Base-by-base conservation (phyloP, 2,797 vertebrate species). In the Propithecus perrieri region DNA sequence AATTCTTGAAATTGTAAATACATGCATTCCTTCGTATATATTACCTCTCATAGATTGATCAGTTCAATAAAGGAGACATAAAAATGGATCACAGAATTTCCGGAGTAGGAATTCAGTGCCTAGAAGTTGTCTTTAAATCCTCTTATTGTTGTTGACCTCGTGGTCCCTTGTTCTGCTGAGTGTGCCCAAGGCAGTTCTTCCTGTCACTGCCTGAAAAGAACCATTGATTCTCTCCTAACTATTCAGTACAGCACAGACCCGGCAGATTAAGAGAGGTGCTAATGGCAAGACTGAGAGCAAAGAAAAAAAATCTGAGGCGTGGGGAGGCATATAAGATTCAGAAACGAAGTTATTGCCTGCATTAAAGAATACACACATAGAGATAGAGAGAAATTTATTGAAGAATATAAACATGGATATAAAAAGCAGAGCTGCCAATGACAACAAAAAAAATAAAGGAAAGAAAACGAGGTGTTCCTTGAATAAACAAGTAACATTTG, bases 401-500 rank as follows among this genome's bases (percentile, higher is more conserved):
- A 97, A 79, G 94, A 50, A 57, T 85, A 67, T 94, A 91, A 91
- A 96, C 95, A 85, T 72, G 90, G n/a, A 28, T 30, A 85, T 93
- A 95, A 89, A 97, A 97, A 90, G 26, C 41, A 10, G 57, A 94
- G 14, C 69, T 88, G 61, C 41, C 89, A 93, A 79, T 85, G 72
- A 95, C 59, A 94, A 92, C 78, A 65, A 93, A 28, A 50, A 48
- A 90, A 14, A 46, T 61, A 95, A 96, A 92, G 30, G 1, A 50
- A 67, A 93, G 67, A 93, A 91, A 96, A 53, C 0, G 7, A 81
- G 61, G 74, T 95, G 63, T 95, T 92, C 55, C 86, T 97, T 92
- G 92, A 96, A 97, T 95, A 97, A 96, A 93, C 90, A 94, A 96
- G 69, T 92, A 89, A 95, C 96, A 97, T 97, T 89, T 91, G 81